Evolutionary conservation across 1,140 invertebrate genomes (phyloP), one percentile per base, ranked within the genome.

Genomic region (Lordiphosa collinella): DNA sequence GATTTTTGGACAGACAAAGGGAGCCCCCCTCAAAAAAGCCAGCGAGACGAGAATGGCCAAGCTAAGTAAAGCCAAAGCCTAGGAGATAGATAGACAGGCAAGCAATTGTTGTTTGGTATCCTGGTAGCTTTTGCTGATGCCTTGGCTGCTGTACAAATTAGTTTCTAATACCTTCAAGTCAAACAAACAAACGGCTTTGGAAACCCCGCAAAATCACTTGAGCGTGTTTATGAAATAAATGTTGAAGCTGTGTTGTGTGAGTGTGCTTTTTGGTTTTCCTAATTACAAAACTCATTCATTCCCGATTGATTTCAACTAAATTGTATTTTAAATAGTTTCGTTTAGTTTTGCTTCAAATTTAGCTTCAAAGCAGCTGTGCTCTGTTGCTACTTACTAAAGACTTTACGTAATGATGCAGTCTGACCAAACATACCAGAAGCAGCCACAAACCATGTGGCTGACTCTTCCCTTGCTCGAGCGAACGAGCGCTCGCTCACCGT

Each of bases 101-200:
- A 78, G 73, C 78, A 84, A 82, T 82, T 82, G 78, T 70, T 82
- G 63, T 72, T 82, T 84, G 78, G 72, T 73, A 84, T 72, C 72
- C 72, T 54, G 59, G 57, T 69, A 72, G 66, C 70, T 75, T 75
- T 70, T 70, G 57, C 43, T 36, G 48, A 69, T 73, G 58, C 70
- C 62, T 50, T 61, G 53, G 59, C 58, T 84, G 67, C 78, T 73
- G 59, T 69, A 82, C 78, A 82, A 82, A 82, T 82, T 82, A 82
- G 78, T 82, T 82, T 82, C 78, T 82, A 82, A 82, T 82, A 82
- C 78, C 78, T 82, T 82, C 72, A 82, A 82, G 78, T 82, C 78
- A 82, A 82, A 82, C 58, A 79, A 57, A 70, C 61, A 76, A 31
- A 65, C 38, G 41, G 31, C 48, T 41, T 25, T 25, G 22, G 14